Evolutionary conservation across 2,888 invertebrate genomes (phyloP).

Genomic region (Maniola hyperantus): DNA sequence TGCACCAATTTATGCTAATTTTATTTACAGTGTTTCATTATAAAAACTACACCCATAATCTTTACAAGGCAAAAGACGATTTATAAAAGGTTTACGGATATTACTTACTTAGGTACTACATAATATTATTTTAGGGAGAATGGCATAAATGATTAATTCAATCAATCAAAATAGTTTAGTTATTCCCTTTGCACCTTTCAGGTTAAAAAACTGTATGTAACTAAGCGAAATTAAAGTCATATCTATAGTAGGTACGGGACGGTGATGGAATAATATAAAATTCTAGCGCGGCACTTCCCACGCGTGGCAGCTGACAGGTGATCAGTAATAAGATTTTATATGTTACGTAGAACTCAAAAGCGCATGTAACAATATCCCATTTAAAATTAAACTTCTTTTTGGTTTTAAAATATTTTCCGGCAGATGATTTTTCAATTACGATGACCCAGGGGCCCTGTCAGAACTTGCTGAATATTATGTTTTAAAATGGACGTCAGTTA

Average conservation of each 20-base stretch:
- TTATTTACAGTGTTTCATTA: constrained; percentile 16
- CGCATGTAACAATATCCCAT: not conserved
- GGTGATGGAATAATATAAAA: not conserved
- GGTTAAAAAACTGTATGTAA: too few species aligned
- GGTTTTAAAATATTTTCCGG: too few species aligned
- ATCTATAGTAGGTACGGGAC: not conserved
- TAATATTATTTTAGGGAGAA: too few species aligned
- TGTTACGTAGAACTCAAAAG: not conserved
- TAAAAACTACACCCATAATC: not conserved
- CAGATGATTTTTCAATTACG: too few species aligned
- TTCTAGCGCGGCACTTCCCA: constrained; percentile 1
- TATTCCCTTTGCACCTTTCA: not conserved
- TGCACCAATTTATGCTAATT: constrained; percentile 21
- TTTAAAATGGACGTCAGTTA: too few species aligned
- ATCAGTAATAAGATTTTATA: not conserved
- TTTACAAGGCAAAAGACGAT: constrained; percentile 7
- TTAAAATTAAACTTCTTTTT: too few species aligned
- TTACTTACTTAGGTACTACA: too few species aligned
- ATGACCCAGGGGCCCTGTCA: too few species aligned
- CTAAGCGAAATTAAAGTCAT: not conserved
- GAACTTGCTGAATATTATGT: too few species aligned
- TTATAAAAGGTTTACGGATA: not conserved
- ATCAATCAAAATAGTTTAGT: not conserved
- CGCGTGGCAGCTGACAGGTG: constrained; percentile 1
- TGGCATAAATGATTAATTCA: too few species aligned